Evolutionary conservation across 2,113 vertebrate species (phyloP), one percentile per base, ranked within the genome.

Genomic region (Phaetusa simplex): DNA sequence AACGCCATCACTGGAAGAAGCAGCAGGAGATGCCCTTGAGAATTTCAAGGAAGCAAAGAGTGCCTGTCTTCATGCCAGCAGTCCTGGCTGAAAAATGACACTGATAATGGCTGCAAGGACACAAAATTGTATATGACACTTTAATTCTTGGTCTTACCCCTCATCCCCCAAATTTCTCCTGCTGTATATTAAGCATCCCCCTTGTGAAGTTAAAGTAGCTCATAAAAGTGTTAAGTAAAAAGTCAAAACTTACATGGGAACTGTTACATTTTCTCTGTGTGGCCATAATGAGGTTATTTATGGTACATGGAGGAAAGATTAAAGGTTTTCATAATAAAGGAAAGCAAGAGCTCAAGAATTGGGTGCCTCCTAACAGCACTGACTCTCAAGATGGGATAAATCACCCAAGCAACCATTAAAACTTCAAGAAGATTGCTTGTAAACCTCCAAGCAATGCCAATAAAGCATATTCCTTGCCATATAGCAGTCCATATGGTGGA

Each of bases 351-450:
- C 97, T 92, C 30, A 5, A 96, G 97, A 96, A 95, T 89, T 93
- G 95, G 97, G 95, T 96, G 94, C 96, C 98, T 97, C 97, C 97
- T 94, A 78, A 83, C 77, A 96, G 98, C 97, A 82, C 78, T 71
- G 96, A 89, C 98, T 98, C 98, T 97, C 88, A 87, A 90, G 95
- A 90, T 40, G 82, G 97, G 98, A 98, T 98, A 98, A 98, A 98
- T 98, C 98, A 98, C 97, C 82, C 59, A 5, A 97, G 98, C 92
- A 97, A 96, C 98, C 98, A 98, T 98, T 98, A 98, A 98, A 97
- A 97, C 98, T 98, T 98, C 98, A 98, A 89, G 97, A 96, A 97
- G 97, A 97, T 98, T 93, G 98, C 98, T 98, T 97, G 93, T 98
- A 98, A 98, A 98, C 97, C 97, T 96, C 94, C 90, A 59, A 97